Evolutionary conservation across 2,888 invertebrate species (phyloP), one percentile per base, ranked within the genome.

Genomic region (Hoplodrina blanda): DNA sequence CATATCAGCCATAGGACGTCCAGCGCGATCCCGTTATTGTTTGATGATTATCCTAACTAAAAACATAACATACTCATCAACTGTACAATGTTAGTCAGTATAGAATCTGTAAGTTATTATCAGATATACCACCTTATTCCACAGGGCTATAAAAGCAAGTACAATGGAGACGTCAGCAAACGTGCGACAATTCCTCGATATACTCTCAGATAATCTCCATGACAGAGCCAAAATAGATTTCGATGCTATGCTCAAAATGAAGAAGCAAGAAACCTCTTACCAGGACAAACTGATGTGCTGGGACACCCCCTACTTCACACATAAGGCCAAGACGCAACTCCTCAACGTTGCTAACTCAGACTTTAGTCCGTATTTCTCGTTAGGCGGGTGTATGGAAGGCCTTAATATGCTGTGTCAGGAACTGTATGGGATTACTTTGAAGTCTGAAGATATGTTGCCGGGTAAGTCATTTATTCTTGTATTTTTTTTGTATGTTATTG

Each of bases 381-480:
- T 99, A 0, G 99, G 99, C 1, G 97, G 98, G 10, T 99, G 99
- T 87, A 99, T 99, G 99, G 99, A 99, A 87, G 99, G 99, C 0
- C 95, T 99, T n/a, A 98, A 98, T 90, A 97, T 97, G 89, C 93
- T 99, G n/a, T 98, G 99, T 81, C 97, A 97, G 76, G 96, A 97
- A 30, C 94, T 99, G 6, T 99, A 98, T 87, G 98, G 98, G 1
- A 98, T 99, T 52, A 97, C 96, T 2, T 93, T 99, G 68, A 96
- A 97, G 76, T 96, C 97, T 62, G 97, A 97, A 50, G 97, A 98
- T 78, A 96, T 98, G 86, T 94, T 97, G 76, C 96, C 97, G 25
- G 98, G 98, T 96, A 59, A 76, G 76, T 60, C 7, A 41, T 10
- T 13, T 6, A 13, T 17, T 5, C 17, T 4, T 44, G n/a, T 0